phyloP scores from a whole-genome alignment of 2,888 invertebrate species.

The Tillus elongatus region DNA sequence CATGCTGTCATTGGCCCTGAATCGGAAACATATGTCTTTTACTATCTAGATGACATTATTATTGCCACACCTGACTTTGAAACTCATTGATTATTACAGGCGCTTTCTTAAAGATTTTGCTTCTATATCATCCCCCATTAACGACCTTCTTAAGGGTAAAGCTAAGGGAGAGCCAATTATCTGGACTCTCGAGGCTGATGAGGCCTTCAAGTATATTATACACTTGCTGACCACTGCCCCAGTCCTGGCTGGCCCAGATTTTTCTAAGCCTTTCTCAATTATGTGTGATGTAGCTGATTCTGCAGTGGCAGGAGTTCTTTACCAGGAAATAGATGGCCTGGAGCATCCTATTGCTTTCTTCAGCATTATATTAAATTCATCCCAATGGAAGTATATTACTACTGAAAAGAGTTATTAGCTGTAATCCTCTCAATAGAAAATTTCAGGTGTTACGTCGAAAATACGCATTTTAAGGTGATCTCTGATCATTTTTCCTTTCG shows the following conservation, averaged over 20 bases:
- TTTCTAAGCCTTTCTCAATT: not conserved
- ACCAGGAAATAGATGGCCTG: constrained; percentile 1
- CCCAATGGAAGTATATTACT: not conserved
- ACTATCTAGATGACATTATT: too few relatives aligned
- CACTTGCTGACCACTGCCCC: not conserved
- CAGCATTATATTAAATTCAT: not conserved
- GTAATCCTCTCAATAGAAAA: not conserved
- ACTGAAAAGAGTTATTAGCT: constrained; percentile 2
- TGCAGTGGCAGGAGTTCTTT: not conserved
- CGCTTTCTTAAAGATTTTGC: constrained; percentile 3
- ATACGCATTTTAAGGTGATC: not conserved
- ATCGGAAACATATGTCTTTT: too few relatives aligned
- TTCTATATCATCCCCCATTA: not conserved
- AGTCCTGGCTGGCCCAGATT: constrained; percentile 2
- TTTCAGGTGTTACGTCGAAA: not conserved
- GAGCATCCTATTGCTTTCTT: constrained; percentile 2
- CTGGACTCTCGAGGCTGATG: constrained; percentile 1
- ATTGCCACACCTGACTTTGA: too few relatives aligned
- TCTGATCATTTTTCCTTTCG: constrained; percentile 3
- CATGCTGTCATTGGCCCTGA: too few relatives aligned
- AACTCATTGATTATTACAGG: not conserved
- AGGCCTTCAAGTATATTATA: not conserved
- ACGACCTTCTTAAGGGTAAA: constrained; percentile 2
- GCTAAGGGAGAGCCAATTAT: not conserved
- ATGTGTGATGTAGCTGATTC: constrained; percentile 1